Conservation (phyloP, 2,113 vertebrate genomes). For the Rhea pennata region DNA sequence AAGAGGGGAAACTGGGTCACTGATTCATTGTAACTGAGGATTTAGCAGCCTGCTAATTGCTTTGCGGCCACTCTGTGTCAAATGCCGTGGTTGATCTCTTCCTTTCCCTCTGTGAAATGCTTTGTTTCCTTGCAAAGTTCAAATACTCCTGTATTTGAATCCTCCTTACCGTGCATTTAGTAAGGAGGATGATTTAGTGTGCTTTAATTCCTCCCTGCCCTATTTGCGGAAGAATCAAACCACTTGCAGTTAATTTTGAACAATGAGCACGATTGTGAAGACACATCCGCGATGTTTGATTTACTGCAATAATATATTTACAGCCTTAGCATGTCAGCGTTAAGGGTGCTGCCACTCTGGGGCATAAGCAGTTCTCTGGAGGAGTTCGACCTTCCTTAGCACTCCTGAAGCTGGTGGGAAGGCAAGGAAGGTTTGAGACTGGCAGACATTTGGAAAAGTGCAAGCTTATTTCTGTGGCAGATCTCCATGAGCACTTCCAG, state of each 20-base stretch:
- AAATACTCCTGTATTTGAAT: not conserved
- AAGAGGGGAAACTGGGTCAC: slow-evolving; percentile 63
- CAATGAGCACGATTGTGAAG: slow-evolving; percentile 49
- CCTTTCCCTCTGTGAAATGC: not conserved
- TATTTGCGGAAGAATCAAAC: slow-evolving; percentile 26
- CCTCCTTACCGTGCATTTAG: not conserved
- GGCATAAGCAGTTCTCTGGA: not conserved
- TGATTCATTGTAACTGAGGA: slow-evolving; percentile 53
- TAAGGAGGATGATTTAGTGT: slow-evolving; percentile 2
- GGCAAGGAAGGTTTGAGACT: not conserved
- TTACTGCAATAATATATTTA: slow-evolving; percentile 69
- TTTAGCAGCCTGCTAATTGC: slow-evolving; percentile 69
- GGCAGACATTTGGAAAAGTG: not conserved
- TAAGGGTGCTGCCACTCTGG: slow-evolving; percentile 19
- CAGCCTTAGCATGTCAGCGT: slow-evolving; percentile 28
- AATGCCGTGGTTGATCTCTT: not conserved
- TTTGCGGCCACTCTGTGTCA: slow-evolving; percentile 40
- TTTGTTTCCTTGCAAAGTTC: slow-evolving; percentile 20
- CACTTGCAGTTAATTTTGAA: slow-evolving; percentile 64
- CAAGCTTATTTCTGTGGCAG: not conserved
- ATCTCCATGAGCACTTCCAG: not conserved
- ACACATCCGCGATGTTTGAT: slow-evolving; percentile 56
- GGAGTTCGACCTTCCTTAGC: not conserved
- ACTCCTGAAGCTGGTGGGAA: not conserved
- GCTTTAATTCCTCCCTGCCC: slow-evolving; percentile 26